These are phyloP conservation scores for Amblyopsis hoosieri DNA, from an alignment of 2,797 vertebrate genomes.

Conservation along the genomic window DNA sequence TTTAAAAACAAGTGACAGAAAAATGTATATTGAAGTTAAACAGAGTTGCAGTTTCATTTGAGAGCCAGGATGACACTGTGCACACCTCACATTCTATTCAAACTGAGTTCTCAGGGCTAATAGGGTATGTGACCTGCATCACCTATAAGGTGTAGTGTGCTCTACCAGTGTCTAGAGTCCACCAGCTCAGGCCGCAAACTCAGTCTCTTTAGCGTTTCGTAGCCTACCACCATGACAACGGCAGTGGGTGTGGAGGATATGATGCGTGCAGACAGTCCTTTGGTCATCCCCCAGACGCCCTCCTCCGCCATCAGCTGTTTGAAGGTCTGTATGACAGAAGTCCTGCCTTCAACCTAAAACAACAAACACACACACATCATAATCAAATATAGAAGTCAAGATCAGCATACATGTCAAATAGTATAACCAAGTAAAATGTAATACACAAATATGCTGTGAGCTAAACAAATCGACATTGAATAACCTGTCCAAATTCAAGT, in stretches of 20 bases:
- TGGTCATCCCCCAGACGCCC: slow-evolving; percentile 93
- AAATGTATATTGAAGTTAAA: background rate
- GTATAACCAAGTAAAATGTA: too few species aligned
- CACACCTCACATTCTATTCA: slow-evolving; percentile 17
- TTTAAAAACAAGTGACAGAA: slow-evolving; percentile 10
- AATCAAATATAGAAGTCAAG: background rate
- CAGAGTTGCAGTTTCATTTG: slow-evolving; percentile 7
- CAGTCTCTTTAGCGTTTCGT: slow-evolving; percentile 94
- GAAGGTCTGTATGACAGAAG: slow-evolving; percentile 90
- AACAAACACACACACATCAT: slow-evolving; percentile 2
- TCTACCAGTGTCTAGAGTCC: slow-evolving; percentile 95
- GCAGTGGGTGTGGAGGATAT: slow-evolving; percentile 94
- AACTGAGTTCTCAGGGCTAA: slow-evolving; percentile 15
- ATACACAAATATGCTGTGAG: too few species aligned
- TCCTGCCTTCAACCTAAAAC: slow-evolving; percentile 90
- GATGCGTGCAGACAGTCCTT: slow-evolving; percentile 94
- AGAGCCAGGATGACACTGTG: slow-evolving; percentile 14
- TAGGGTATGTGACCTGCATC: slow-evolving; percentile 29
- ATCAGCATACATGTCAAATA: too few species aligned
- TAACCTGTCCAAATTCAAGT: too few species aligned
- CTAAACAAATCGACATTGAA: too few species aligned
- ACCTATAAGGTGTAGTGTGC: background rate
- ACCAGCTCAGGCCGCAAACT: slow-evolving; percentile 94
- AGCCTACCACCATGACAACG: slow-evolving; percentile 95
- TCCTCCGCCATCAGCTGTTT: slow-evolving; percentile 91